A percentile compares a stretch with the other conserved stretches of the same genome.
phyloP scores from a whole-genome alignment of 30 jellyfish, hydroid and myxozoan species.

The Sanderia malayensis region DNA sequence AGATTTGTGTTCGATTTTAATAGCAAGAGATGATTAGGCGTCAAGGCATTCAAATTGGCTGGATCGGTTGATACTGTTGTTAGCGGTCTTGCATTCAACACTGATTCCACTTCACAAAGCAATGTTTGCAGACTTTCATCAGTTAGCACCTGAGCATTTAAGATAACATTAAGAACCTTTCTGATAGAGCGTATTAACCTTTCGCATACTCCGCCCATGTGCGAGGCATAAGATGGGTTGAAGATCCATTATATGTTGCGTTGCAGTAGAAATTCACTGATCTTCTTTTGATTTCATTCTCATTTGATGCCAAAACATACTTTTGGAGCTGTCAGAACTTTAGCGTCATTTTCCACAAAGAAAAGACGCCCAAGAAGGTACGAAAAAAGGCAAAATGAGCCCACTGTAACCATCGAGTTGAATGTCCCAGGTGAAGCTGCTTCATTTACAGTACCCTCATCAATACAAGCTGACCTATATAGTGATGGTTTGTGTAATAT shows the following conservation, averaged over 20 bases:
- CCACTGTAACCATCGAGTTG: too few relatives aligned
- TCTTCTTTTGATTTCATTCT: constrained; percentile 25
- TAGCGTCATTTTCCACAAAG: too few relatives aligned
- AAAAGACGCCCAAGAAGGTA: too few relatives aligned
- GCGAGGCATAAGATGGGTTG: constrained; percentile 51
- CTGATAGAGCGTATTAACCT: constrained; percentile 29
- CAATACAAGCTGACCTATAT: too few relatives aligned
- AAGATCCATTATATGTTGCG: constrained; percentile 20
- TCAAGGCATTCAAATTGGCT: constrained; percentile 19
- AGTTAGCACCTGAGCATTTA: constrained; percentile 22
- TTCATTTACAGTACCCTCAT: too few relatives aligned
- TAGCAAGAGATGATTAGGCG: constrained; percentile 32
- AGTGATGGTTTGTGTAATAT: too few relatives aligned
- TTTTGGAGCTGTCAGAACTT: too few relatives aligned
- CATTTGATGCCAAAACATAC: too few relatives aligned
- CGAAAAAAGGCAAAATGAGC: too few relatives aligned
- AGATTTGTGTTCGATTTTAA: constrained; percentile 7
- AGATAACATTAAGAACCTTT: constrained; percentile 1
- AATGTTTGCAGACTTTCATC: constrained; percentile 32
- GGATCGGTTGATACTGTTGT: constrained; percentile 21
- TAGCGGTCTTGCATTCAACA: constrained; percentile 36
- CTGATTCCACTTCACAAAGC: constrained; percentile 33
- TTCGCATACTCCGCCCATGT: constrained; percentile 61
- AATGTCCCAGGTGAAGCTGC: too few relatives aligned
- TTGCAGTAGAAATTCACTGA: constrained; percentile 8